Evolutionary conservation across 1,140 invertebrate genomes (phyloP), one percentile per base, ranked within the genome.

Genomic region (Caerostris darwini): DNA sequence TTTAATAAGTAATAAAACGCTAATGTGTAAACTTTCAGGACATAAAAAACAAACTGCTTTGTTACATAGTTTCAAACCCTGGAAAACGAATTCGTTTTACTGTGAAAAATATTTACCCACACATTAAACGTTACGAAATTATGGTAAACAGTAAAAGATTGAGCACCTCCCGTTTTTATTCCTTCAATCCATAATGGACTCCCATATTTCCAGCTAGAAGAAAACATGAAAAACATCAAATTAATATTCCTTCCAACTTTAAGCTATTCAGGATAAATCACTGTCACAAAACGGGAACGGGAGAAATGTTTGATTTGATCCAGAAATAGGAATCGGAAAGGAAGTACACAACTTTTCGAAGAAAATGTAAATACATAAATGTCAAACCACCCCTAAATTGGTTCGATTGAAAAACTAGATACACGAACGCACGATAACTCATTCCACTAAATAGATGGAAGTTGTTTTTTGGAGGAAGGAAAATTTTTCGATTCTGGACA

Each of bases 281-380:
- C 61, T 67, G 50, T 77, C 10, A 12, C 71, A 12, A 53, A 53
- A 77, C 3, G 3, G 10, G 34, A 34, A 34, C 34, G 7, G 2
- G 53, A 77, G 5, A 50, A 77, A 77, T 12, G 8, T 77, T 77
- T 77, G 50, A 53, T 77, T 77, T 77, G 34, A 77, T 10, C 34
- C 34, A 50, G 71, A 77, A 77, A 77, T 53, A 53, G 7, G 8
- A 77, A 14, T 77, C 3, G 8, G 12, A 53, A 77, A 12, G 5
- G 61, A 67, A 17, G 61, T 67, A n/a, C 61, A n/a, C 61, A 67
- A n/a, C 17, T 17, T 77, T 71, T 50, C 34, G 50, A 77, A 12
- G 71, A 77, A 77, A 77, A 77, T 77, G 71, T 50, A 77, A 77
- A 77, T 77, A 50, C 71, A 77, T 77, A 50, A 53, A 77, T 77